Evolutionary conservation across 2,113 vertebrate species (phyloP), one percentile per base, ranked within the genome.

Genomic region (Protomyctophum bolini): DNA sequence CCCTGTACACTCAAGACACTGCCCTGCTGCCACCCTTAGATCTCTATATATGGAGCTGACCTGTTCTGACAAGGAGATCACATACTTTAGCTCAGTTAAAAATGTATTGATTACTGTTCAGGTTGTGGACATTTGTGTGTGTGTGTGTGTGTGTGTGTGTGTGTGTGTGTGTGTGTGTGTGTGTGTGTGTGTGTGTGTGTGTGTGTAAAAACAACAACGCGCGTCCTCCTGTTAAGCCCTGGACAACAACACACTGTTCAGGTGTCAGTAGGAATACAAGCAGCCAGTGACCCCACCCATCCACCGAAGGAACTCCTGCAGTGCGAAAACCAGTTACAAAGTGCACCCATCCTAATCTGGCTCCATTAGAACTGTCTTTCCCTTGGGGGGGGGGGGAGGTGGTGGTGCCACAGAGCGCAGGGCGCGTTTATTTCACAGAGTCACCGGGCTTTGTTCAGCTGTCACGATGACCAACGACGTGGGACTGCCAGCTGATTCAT

Each of bases 401-500:
- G 63, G 72, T 69, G 66, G 59, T 70, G 68, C 69, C 65, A 14
- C 61, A 63, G 61, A 49, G 61, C 82, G 33, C 33, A 4, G 33
- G 33, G 33, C 33, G 5, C 33, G 33, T 41, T 41, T 41, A 6
- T 41, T 41, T 41, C 33, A 41, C 33, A 69, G 81, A 75, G 77
- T 82, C 73, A 69, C 84, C 41, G 73, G 77, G 82, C 86, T 91
- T 92, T 93, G 89, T 92, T 90, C 78, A 68, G 79, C 89, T 92
- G 92, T 92, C 92, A 92, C 80, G 86, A 92, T 91, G 91, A 92
- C 90, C 87, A 92, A 92, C 90, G 88, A 89, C 81, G 70, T 88
- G 41, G 80, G 87, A 88, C 48, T 50, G 21, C 67, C 63, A 75
- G 70, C 82, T 90, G 90, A 90, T 90, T 90, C 88, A 89, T 90